A percentile compares a stretch with the other conserved stretches of the same genome.
phyloP scores from a whole-genome alignment of 2,113 vertebrate genomes.

The Pomatorhinus ruficollis region DNA sequence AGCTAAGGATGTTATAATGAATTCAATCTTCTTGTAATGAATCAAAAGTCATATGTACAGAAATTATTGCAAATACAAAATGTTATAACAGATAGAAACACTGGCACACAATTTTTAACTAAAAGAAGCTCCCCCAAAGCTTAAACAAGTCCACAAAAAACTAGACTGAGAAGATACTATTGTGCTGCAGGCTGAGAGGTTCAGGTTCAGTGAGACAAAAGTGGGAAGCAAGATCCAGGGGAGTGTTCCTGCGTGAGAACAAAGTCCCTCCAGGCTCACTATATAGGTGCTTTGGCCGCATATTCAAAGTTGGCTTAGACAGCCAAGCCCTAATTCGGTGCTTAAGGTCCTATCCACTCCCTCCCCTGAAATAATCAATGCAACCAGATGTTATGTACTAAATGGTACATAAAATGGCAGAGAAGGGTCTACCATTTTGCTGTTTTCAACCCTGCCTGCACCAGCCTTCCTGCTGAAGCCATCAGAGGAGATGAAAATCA shows the following conservation, averaged over 20 bases:
- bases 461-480: background rate
- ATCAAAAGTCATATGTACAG: background rate
- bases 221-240: background rate
- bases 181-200: background rate
- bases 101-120: background rate
- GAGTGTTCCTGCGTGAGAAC: background rate
- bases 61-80: background rate
- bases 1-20: background rate
- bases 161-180: background rate
- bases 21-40: background rate
- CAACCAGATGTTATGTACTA: background rate
- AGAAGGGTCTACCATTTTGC: background rate
- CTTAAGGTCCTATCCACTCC: background rate
- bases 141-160: background rate
- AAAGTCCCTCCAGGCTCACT: background rate
- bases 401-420: background rate
- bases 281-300: fast-evolving
- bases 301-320: background rate
- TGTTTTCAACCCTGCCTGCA: background rate
- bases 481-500: background rate
- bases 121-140: background rate
- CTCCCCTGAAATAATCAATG: background rate
- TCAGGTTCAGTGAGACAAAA: background rate
- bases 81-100: background rate
- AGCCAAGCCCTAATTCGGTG: background rate